A percentile compares a stretch with the other conserved stretches of the same genome.
Conservation (phyloP, 1,140 invertebrate species). For the Atta colombica region DNA sequence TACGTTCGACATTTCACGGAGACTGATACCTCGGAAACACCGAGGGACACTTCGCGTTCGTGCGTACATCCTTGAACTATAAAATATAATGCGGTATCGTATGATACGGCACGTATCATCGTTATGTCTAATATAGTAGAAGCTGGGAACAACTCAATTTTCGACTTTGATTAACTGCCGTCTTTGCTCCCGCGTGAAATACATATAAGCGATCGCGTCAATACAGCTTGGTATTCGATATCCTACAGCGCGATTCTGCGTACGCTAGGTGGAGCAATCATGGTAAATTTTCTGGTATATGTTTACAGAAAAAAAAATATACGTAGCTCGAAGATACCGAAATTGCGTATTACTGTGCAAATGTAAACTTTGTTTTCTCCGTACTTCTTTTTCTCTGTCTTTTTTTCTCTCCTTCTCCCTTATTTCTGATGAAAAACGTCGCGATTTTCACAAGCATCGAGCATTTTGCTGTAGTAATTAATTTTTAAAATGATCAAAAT, state of each 20-base stretch:
- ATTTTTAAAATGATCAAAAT: not conserved
- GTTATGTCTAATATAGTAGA: not conserved
- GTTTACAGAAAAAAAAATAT: constrained; percentile 51
- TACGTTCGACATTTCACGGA: not conserved
- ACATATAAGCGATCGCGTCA: not conserved
- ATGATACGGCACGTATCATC: constrained; percentile 33
- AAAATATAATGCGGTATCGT: not conserved
- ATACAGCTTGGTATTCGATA: not conserved
- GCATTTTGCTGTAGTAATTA: not conserved
- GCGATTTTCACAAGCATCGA: not conserved
- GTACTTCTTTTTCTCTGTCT: constrained; percentile 11
- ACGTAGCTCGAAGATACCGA: constrained; percentile 21
- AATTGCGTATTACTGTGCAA: constrained; percentile 5
- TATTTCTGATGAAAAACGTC: not conserved
- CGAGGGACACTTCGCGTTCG: not conserved
- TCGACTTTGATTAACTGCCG: constrained; percentile 56
- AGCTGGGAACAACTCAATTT: constrained; percentile 56
- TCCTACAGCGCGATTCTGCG: not conserved
- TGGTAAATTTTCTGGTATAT: constrained; percentile 38
- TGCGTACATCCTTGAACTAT: constrained; percentile 38
- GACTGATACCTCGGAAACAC: not conserved
- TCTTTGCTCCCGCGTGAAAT: not conserved
- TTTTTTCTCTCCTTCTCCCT: not conserved
- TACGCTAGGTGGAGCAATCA: not conserved
- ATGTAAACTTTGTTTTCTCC: constrained; percentile 15